Evolutionary conservation across 2,888 invertebrate genomes (phyloP).

Genomic region (Timandra comae): DNA sequence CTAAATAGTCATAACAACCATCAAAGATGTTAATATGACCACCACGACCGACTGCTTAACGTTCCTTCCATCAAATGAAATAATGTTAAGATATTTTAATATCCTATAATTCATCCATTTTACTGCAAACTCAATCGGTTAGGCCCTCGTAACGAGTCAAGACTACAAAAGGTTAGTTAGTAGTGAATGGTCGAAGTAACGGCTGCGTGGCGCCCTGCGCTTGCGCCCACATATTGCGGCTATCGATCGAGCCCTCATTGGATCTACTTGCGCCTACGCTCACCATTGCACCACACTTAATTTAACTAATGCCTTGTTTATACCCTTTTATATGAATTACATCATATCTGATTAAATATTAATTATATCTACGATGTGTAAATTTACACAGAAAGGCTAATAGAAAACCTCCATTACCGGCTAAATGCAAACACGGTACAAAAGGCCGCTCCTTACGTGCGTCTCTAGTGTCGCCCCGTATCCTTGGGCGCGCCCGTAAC

Average conservation of each 20-base stretch:
- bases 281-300: conserved; percentile 4
- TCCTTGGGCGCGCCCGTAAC: conserved; percentile 60
- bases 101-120: no score
- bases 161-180: conserved; percentile 68
- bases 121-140: conserved; percentile 63
- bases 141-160: conserved; percentile 65
- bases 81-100: no score
- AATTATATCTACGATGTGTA: no score
- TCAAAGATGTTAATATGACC: no score
- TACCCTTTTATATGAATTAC: no score
- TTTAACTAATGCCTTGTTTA: no score
- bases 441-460: conserved; percentile 55
- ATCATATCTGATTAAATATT: no score
- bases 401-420: conserved; percentile 58
- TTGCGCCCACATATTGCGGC: conserved; percentile 57
- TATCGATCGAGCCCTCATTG: conserved; percentile 69
- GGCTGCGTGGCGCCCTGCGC: no score
- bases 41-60: no score
- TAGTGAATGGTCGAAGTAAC: conserved; percentile 38
- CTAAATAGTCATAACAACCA: no score
- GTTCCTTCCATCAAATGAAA: no score
- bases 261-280: conserved; percentile 54
- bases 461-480: conserved; percentile 44
- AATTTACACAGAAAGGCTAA: no score
- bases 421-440: conserved; percentile 47